A percentile compares a stretch with the other conserved stretches of the same genome.
phyloP scores from a whole-genome alignment of 2,888 invertebrate species.

The Eubasilissa splendida region DNA sequence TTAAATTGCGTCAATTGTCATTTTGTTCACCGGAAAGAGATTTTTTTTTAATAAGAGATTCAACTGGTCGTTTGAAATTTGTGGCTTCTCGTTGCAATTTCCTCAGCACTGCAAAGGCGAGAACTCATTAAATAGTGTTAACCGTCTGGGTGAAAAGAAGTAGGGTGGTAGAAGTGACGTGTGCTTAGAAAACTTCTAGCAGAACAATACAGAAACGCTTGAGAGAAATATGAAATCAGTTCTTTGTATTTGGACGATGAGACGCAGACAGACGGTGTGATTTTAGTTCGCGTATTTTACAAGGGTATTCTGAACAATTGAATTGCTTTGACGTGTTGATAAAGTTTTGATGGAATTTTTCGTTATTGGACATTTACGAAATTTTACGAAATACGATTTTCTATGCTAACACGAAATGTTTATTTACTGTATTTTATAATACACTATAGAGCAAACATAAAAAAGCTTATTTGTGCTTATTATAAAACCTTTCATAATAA shows the following conservation, averaged over 20 bases:
- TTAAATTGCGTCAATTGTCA: background rate
- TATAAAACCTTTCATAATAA: no score
- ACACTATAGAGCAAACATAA: no score
- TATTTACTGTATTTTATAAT: no score
- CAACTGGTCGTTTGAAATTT: background rate
- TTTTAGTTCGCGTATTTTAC: background rate
- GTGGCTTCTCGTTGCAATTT: constrained; percentile 37
- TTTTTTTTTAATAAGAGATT: background rate
- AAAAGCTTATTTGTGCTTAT: no score
- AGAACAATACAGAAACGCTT: constrained; percentile 15
- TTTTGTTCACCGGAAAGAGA: background rate
- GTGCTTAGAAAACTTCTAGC: background rate
- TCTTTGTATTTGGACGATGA: constrained; percentile 24
- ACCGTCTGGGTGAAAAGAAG: background rate
- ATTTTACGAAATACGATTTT: no score
- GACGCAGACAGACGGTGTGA: background rate
- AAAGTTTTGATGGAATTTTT: no score
- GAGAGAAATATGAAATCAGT: background rate
- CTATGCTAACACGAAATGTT: no score
- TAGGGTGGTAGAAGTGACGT: background rate
- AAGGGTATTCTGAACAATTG: no score
- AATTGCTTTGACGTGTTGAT: no score
- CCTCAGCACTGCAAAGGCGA: constrained; percentile 26
- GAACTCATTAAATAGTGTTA: constrained; percentile 46
- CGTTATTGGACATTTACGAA: no score